Evolutionary conservation across 2,797 vertebrate species (phyloP), one percentile per base, ranked within the genome.

Genomic region (Catostomus latipinnis): DNA sequence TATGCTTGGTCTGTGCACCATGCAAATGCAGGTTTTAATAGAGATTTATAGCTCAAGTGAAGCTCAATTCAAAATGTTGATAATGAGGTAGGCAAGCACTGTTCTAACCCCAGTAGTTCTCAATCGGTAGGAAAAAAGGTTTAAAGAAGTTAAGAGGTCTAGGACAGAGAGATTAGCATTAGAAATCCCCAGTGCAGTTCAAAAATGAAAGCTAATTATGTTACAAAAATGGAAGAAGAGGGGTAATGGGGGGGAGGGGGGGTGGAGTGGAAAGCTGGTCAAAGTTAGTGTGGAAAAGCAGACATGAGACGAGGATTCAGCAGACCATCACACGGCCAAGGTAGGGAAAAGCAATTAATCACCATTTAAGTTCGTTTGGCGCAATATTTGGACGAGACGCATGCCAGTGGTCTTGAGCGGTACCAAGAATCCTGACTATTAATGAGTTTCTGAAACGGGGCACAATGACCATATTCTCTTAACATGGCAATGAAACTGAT

Each of bases 61-160:
- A 93, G 94, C 93, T 93, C 88, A 90, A 89, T 92, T 92, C 93
- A 90, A 94, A 95, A 92, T 81, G 76, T 84, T 94, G 92, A 95
- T 96, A 96, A 97, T 95, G 93, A 96, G 94, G 91, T 92, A 91
- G 92, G 90, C 89, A 87, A 95, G 93, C 92, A 94, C 90, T 93
- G 93, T 94, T 95, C 96, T 91, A 96, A 95, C 90, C 91, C 91
- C 91, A 91, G 91, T 89, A 85, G 92, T 91, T 89, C 90, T 91
- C 91, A 93, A 92, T 89, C 93, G 90, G 91, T 88, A 93, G 91
- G 91, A 91, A 68, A 87, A 90, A 87, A 87, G 89, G 87, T 91
- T 94, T 90, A 80, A 80, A 90, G 89, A 94, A 86, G 81, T 93
- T 94, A 94, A 92, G 88, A 95, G 91, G 92, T 95, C 93, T 94